Conservation (phyloP, 2,113 vertebrate genomes). For the Vombatus ursinus region DNA sequence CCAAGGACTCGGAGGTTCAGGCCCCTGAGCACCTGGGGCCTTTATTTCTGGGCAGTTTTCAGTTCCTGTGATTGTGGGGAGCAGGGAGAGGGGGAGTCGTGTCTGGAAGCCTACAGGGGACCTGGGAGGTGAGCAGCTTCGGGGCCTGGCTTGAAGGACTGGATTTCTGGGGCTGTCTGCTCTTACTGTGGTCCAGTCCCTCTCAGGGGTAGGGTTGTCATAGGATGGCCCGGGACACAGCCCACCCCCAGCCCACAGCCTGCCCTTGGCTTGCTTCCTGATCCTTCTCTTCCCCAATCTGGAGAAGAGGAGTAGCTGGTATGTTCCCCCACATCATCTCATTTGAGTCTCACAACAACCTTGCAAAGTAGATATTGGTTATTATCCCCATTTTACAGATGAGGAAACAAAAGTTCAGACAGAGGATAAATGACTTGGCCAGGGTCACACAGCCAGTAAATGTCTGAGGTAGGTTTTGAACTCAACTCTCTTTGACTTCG, state of each 20-base stretch:
- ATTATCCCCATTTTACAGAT: background rate
- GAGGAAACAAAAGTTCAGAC: background rate
- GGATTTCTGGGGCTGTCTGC: background rate
- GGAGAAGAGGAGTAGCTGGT: background rate
- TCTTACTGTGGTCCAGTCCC: background rate
- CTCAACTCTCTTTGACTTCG: background rate
- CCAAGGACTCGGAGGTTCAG: too few species aligned
- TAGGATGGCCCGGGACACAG: too few species aligned
- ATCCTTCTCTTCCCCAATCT: too few species aligned
- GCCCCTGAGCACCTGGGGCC: background rate
- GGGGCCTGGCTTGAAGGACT: background rate
- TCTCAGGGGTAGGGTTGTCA: too few species aligned
- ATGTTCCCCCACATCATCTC: background rate
- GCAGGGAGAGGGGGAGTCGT: background rate
- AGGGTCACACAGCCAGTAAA: background rate
- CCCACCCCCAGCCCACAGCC: too few species aligned
- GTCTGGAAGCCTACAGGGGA: fast-evolving
- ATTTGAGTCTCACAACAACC: background rate
- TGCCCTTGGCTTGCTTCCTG: too few species aligned
- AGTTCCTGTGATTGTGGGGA: background rate
- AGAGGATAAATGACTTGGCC: background rate
- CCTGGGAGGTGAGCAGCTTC: background rate
- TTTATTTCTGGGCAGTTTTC: background rate
- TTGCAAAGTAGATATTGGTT: background rate
- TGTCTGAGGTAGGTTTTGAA: background rate